Evolutionary conservation across 2,888 invertebrate genomes (phyloP), one percentile per base, ranked within the genome.

Genomic region (Eudasyphora cyanicolor): DNA sequence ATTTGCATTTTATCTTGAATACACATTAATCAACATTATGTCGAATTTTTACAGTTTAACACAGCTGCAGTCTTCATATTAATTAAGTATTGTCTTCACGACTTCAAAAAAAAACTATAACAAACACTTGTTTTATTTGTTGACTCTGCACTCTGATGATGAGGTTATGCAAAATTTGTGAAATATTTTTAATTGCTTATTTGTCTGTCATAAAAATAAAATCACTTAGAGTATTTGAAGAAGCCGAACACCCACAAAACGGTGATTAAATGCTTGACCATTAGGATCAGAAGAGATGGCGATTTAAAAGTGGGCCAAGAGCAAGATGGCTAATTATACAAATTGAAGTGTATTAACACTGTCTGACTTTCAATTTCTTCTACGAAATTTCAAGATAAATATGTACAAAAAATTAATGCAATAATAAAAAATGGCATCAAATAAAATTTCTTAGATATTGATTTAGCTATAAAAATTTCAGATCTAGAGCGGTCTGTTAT

Each of bases 1-100:
- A 45, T 45, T 45, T 45, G 45, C 45, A n/a, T 45, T 45, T 45
- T 45, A 45, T 45, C 45, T n/a, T n/a, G n/a, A 45, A 45, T 45
- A n/a, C 45, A 14, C 14, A 45, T 45, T 45, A 12, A 45, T 45
- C 45, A n/a, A 14, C 14, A 45, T 45, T 45, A 45, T n/a, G 45
- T 45, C 6, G 1, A 45, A n/a, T 45, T n/a, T n/a, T 45, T n/a
- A 45, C 45, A n/a, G 45, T 3, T 2, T n/a, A n/a, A 1, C 29
- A n/a, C 27, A 32, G 54, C 21, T 21, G 54, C 29, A 32, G 60
- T 60, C 60, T n/a, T 14, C 60, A 60, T 29, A 60, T 29, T 24
- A 32, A n/a, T 60, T 60, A 54, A 21, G 21, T n/a, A 1, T 5
- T 54, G 54, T 54, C 21, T 54, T 21, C 12, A 21, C 10, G 54